These are phyloP conservation scores for Acestrorhynchus altus DNA, from an alignment of 2,797 vertebrate genomes.

Conservation along the genomic window DNA sequence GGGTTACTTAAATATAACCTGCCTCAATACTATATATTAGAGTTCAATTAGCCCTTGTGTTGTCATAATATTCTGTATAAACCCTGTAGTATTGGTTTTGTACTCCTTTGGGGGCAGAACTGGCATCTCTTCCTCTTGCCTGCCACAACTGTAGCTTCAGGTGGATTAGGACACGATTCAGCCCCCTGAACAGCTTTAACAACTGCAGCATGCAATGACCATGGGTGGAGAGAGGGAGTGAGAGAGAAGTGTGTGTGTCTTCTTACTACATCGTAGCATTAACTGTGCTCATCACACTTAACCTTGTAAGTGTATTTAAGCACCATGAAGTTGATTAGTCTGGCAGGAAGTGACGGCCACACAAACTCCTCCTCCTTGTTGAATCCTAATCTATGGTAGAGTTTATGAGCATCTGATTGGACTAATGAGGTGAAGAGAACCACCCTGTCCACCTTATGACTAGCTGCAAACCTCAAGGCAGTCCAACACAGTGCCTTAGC, in stretches of 20 bases:
- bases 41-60: too few relatives aligned
- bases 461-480: slow-evolving; percentile 50
- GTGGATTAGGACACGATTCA: too few relatives aligned
- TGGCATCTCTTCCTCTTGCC: too few relatives aligned
- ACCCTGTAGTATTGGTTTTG: too few relatives aligned
- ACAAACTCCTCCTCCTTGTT: slow-evolving; percentile 42
- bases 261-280: background rate
- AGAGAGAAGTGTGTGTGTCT: too few relatives aligned
- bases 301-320: slow-evolving; percentile 57
- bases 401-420: slow-evolving; percentile 58
- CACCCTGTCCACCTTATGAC: slow-evolving; percentile 59
- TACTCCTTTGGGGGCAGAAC: too few relatives aligned
- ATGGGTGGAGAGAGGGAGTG: too few relatives aligned
- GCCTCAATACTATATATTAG: background rate
- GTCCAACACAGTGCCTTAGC: slow-evolving; percentile 49
- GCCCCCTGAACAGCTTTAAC: too few relatives aligned
- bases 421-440: slow-evolving; percentile 61
- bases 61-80: too few relatives aligned
- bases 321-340: slow-evolving; percentile 56
- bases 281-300: background rate
- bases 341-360: slow-evolving; percentile 52
- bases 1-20: background rate
- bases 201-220: too few relatives aligned
- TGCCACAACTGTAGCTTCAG: too few relatives aligned
- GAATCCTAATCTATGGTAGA: slow-evolving; percentile 70